Evolutionary conservation across 1,140 invertebrate species (phyloP).

Genomic region (Dreissena rostriformis): DNA sequence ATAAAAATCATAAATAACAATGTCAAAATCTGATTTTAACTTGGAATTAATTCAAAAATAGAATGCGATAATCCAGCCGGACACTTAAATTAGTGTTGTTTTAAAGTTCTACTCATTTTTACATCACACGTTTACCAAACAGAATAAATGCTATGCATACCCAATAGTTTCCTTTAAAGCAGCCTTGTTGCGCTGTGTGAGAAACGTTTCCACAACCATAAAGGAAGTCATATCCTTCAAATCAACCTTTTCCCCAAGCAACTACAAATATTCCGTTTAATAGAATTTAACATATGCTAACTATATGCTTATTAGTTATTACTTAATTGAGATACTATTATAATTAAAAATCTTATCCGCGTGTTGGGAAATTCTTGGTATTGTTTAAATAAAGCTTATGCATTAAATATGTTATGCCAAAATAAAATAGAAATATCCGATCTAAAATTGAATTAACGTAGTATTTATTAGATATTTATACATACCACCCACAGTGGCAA

Average conservation of each 20-base stretch:
- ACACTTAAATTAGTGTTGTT: not conserved
- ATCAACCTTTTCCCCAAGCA: slow-evolving; percentile 54
- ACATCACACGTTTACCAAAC: not conserved
- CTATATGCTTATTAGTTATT: too few species aligned
- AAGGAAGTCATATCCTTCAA: slow-evolving; percentile 58
- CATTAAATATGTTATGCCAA: too few species aligned
- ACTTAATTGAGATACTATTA: too few species aligned
- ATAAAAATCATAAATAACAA: not conserved
- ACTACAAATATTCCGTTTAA: slow-evolving; percentile 29
- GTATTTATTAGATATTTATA: not conserved
- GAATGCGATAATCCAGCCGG: not conserved
- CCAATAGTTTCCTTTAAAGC: slow-evolving; percentile 55
- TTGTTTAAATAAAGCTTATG: too few species aligned
- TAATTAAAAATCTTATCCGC: too few species aligned
- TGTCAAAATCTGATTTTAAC: not conserved
- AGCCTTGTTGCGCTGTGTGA: slow-evolving; percentile 56
- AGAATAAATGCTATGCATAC: slow-evolving; percentile 30
- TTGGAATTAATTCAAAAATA: not conserved
- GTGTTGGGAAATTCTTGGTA: too few species aligned
- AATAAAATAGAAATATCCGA: not conserved
- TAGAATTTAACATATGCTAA: too few species aligned
- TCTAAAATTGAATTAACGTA: not conserved
- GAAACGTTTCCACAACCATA: slow-evolving; percentile 58
- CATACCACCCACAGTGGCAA: slow-evolving; percentile 46
- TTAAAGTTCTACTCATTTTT: not conserved